phyloP scores from a whole-genome alignment of 37 sponge, comb jelly and placozoan species.

The Chondrilla cf. caribensis region DNA sequence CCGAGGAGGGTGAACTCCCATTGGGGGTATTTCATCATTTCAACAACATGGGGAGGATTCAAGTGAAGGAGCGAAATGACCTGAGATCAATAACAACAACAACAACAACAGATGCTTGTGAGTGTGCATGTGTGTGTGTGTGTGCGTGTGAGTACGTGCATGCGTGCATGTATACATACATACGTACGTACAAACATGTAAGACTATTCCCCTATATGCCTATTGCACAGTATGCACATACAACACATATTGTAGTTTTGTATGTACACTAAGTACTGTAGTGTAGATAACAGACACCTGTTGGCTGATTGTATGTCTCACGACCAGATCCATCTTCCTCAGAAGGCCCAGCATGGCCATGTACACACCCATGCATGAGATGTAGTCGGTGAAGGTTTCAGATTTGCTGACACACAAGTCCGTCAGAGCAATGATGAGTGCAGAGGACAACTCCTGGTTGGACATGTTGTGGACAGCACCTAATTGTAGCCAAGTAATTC shows the following conservation, averaged over 20 bases:
- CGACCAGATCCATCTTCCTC: slow-evolving; percentile 27
- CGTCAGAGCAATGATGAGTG: slow-evolving; percentile 45
- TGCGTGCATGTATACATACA: neutral
- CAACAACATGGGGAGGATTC: slow-evolving; percentile 49
- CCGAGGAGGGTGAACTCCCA: slow-evolving; percentile 74
- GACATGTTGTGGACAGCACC: slow-evolving; percentile 56
- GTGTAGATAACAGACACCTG: too few relatives aligned
- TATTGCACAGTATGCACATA: too few relatives aligned
- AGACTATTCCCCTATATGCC: too few relatives aligned
- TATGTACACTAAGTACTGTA: too few relatives aligned
- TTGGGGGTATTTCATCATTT: slow-evolving; percentile 32
- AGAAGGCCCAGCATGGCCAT: slow-evolving; percentile 49
- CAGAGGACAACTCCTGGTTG: slow-evolving; percentile 49
- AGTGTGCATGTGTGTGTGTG: too few relatives aligned
- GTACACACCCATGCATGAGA: slow-evolving; percentile 46
- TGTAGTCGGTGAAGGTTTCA: slow-evolving; percentile 42
- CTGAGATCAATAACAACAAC: too few relatives aligned
- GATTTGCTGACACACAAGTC: slow-evolving; percentile 58
- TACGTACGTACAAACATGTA: neutral
- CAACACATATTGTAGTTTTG: too few relatives aligned
- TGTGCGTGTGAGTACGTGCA: too few relatives aligned
- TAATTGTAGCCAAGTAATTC: slow-evolving; percentile 18
- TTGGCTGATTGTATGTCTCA: slow-evolving; percentile 53
- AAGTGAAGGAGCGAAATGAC: slow-evolving; percentile 58
- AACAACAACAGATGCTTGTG: too few relatives aligned